A percentile compares a stretch with the other conserved stretches of the same genome.
These are phyloP conservation scores for Ctenicera cuprea DNA, from an alignment of 2,888 invertebrate genomes.

Conservation along the genomic window DNA sequence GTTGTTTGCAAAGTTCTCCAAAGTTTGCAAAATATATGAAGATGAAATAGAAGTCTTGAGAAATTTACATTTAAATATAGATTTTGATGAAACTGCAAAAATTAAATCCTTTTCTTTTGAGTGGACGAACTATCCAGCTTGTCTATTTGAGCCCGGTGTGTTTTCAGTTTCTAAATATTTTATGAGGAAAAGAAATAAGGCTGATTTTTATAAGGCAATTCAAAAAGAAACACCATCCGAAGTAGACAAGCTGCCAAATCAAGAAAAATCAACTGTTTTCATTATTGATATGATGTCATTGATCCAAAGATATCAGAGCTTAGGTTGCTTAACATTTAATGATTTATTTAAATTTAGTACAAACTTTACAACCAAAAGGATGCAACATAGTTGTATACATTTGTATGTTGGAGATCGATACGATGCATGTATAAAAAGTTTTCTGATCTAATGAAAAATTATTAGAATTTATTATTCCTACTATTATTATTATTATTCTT, in stretches of 20 bases:
- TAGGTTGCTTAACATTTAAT: background rate
- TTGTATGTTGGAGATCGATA: background rate
- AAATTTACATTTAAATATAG: background rate
- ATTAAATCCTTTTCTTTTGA: background rate
- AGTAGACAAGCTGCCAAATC: background rate
- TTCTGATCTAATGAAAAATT: too few species aligned
- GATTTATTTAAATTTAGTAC: background rate
- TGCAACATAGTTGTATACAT: slow-evolving; percentile 1
- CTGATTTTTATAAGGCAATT: background rate
- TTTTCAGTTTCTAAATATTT: background rate
- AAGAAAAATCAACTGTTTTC: background rate
- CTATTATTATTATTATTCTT: background rate
- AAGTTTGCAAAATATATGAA: background rate
- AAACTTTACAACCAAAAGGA: background rate
- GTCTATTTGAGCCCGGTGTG: background rate
- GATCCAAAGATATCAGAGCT: background rate
- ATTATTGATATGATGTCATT: slow-evolving; percentile 3
- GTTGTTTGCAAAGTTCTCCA: background rate
- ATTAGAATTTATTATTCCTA: too few species aligned
- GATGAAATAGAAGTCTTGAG: slow-evolving; percentile 1
- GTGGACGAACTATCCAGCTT: background rate
- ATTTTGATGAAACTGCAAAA: background rate
- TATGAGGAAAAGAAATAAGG: background rate
- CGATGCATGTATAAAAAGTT: background rate
- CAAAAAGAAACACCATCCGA: background rate